phyloP scores from a whole-genome alignment of 2,888 invertebrate species.

The Catonia carolina region DNA sequence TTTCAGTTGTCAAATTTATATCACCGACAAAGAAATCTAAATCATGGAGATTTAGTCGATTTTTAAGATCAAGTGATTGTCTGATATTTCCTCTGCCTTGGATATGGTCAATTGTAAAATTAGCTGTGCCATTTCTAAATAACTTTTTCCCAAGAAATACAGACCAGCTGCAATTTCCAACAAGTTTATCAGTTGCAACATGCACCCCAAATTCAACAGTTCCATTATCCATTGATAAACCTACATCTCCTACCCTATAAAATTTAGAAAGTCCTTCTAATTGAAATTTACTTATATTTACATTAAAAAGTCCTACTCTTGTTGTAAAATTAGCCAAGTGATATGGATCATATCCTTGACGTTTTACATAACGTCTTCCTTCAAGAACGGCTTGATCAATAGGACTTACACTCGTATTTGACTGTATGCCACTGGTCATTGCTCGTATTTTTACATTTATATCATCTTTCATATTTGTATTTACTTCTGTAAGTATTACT shows the following conservation, averaged over 20 bases:
- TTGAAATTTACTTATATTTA: slow-evolving; percentile 30
- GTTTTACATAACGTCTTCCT: slow-evolving; percentile 59
- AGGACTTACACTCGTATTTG: slow-evolving; percentile 43
- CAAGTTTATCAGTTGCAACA: slow-evolving; percentile 69
- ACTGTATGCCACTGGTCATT: slow-evolving; percentile 19
- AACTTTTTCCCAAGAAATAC: slow-evolving; percentile 57
- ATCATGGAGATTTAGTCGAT: slow-evolving; percentile 63
- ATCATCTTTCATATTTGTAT: slow-evolving; percentile 62
- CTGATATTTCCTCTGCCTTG: slow-evolving; percentile 47
- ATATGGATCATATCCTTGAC: slow-evolving; percentile 65
- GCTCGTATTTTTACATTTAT: slow-evolving; percentile 67
- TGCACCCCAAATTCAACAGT: slow-evolving; percentile 61
- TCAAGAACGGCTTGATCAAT: slow-evolving; percentile 76
- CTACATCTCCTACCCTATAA: slow-evolving; percentile 71
- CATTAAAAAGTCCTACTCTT: slow-evolving; percentile 25
- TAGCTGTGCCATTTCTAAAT: slow-evolving; percentile 63
- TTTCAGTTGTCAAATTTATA: slow-evolving; percentile 67
- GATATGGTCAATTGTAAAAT: slow-evolving; percentile 70
- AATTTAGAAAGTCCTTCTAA: slow-evolving; percentile 72
- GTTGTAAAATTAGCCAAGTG: slow-evolving; percentile 33
- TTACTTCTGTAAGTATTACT: slow-evolving; percentile 68
- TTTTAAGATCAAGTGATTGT: slow-evolving; percentile 69
- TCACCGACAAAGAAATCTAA: slow-evolving; percentile 75
- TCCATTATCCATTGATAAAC: slow-evolving; percentile 63
- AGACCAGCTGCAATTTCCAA: slow-evolving; percentile 73